Conservation (phyloP, 2,888 invertebrate genomes). For the Reticulitermes lucifugus region DNA sequence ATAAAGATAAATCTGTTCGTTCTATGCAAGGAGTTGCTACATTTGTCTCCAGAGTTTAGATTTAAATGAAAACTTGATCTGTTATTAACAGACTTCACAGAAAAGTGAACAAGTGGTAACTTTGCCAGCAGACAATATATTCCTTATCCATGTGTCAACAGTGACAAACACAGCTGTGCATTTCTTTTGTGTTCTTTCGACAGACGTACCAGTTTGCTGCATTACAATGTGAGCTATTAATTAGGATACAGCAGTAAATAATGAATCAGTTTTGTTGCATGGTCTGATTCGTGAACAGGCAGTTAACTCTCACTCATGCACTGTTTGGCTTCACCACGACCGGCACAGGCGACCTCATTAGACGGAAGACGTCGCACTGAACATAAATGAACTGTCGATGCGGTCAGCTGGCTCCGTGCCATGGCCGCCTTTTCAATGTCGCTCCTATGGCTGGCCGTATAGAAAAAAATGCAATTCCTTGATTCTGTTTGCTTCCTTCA, state of each 20-base stretch:
- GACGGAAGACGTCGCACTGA: neutral
- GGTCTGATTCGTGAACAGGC: conserved; percentile 18
- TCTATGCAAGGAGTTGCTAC: too few species aligned
- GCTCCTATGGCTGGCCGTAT: neutral
- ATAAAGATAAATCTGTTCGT: too few species aligned
- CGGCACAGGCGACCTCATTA: conserved; percentile 25
- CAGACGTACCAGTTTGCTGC: neutral
- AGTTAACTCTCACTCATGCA: conserved; percentile 36
- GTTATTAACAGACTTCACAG: too few species aligned
- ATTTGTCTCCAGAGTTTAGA: too few species aligned
- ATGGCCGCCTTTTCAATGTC: conserved; percentile 40
- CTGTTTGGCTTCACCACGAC: conserved; percentile 24
- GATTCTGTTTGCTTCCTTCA: neutral
- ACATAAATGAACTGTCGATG: conserved; percentile 8
- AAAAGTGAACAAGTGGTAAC: too few species aligned
- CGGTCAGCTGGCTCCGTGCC: conserved; percentile 28
- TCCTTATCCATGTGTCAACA: too few species aligned
- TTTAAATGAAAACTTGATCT: too few species aligned
- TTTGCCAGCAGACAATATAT: too few species aligned
- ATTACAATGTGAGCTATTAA: neutral
- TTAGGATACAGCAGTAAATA: neutral
- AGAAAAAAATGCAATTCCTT: neutral
- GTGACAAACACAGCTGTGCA: too few species aligned
- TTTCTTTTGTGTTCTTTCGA: neutral
- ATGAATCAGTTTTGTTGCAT: neutral